A percentile compares a stretch with the other conserved stretches of the same genome.
phyloP scores from a whole-genome alignment of 2,797 vertebrate species.

The Clamator glandarius region DNA sequence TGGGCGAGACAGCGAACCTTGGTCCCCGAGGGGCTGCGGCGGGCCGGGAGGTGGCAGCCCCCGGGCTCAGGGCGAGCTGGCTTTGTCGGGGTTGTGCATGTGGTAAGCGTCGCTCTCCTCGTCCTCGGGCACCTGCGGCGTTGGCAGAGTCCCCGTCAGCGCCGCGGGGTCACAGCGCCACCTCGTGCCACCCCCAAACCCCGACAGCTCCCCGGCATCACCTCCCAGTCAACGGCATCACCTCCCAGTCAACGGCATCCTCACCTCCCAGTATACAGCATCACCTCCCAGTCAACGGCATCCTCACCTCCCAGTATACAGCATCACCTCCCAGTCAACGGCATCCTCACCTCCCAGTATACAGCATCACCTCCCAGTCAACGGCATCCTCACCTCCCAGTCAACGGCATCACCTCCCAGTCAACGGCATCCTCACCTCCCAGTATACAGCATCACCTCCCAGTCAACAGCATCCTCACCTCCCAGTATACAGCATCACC shows the following conservation, averaged over 20 bases:
- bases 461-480: too few relatives aligned
- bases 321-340: too few relatives aligned
- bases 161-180: conserved; percentile 54
- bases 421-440: too few relatives aligned
- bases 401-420: too few relatives aligned
- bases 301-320: too few relatives aligned
- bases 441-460: too few relatives aligned
- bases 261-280: too few relatives aligned
- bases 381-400: too few relatives aligned
- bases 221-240: neutral
- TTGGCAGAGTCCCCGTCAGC: neutral
- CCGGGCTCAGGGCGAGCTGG: conserved; percentile 73
- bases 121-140: conserved; percentile 86
- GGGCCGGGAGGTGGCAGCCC: neutral
- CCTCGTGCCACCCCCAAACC: conserved; percentile 10
- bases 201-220: neutral
- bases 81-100: conserved; percentile 74
- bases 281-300: too few relatives aligned
- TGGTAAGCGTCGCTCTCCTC: conserved; percentile 73
- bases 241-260: too few relatives aligned
- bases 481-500: too few relatives aligned
- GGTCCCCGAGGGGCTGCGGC: rapidly evolving
- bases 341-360: neutral
- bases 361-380: too few relatives aligned
- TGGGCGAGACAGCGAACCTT: neutral